phyloP scores from a whole-genome alignment of 2,113 vertebrate genomes.

The Conger conger region DNA sequence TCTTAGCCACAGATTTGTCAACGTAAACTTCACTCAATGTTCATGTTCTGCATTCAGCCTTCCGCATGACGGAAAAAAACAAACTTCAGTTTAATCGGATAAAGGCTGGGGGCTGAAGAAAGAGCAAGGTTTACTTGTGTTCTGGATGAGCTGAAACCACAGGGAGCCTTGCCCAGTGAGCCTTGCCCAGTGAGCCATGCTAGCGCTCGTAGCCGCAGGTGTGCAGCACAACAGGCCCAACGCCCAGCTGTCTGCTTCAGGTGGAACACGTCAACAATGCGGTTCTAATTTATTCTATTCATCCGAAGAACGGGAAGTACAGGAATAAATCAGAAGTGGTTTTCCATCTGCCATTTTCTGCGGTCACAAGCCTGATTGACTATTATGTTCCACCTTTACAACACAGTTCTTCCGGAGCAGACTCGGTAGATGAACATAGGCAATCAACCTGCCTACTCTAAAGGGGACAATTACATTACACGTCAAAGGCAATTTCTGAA shows the following conservation, averaged over 20 bases:
- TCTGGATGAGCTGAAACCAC: conserved; percentile 53
- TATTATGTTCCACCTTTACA: background rate
- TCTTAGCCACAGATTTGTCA: conserved; percentile 11
- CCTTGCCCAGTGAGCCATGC: conserved; percentile 1
- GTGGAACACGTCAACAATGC: conserved; percentile 32
- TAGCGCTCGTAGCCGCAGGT: conserved; percentile 29
- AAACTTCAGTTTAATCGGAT: conserved; percentile 33
- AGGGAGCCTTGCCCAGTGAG: conserved; percentile 38
- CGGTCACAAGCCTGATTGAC: no score
- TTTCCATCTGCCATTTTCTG: background rate
- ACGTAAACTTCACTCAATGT: conserved; percentile 27
- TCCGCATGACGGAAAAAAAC: conserved; percentile 19
- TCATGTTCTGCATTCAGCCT: conserved; percentile 3
- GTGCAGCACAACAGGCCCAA: background rate
- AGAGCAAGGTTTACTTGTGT: conserved; percentile 38
- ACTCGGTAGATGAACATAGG: background rate
- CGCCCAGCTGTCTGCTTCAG: conserved; percentile 24
- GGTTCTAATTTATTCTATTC: conserved; percentile 7
- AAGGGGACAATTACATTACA: no score
- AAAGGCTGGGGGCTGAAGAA: conserved; percentile 10
- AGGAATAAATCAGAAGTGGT: conserved; percentile 10
- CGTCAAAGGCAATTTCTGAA: background rate
- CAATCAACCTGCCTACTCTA: background rate
- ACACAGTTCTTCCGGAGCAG: background rate
- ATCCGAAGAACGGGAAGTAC: conserved; percentile 24